Percentiles rank a stretch among this genome's conserved stretches.
These are phyloP conservation scores for Ancistrus triradiatus DNA, from an alignment of 2,113 vertebrate genomes.

Conservation along the genomic window DNA sequence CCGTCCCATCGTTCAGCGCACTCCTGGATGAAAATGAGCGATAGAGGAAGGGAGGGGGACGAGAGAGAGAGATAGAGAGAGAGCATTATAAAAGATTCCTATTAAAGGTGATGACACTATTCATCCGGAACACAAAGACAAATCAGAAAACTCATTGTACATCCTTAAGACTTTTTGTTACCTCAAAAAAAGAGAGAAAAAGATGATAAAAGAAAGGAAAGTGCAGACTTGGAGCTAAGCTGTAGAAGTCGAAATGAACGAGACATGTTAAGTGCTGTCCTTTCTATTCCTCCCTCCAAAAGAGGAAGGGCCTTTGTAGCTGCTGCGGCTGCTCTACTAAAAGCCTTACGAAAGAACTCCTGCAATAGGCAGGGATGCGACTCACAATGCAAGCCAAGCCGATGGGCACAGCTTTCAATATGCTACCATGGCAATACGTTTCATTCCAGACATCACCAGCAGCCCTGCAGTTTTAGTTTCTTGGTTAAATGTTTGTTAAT, in stretches of 20 bases:
- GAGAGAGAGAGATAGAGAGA: neutral
- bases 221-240: neutral
- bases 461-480: conserved; percentile 20
- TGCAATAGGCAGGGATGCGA: conserved; percentile 1
- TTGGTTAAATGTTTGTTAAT: conserved; percentile 22
- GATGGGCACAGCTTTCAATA: neutral
- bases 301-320: conserved; percentile 18
- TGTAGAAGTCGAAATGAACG: conserved; percentile 8
- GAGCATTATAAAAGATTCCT: neutral
- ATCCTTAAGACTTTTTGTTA: conserved; percentile 4
- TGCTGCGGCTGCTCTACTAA: conserved; percentile 6
- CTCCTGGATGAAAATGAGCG: conserved; percentile 13
- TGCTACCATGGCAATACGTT: neutral
- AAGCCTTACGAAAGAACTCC: conserved; percentile 30
- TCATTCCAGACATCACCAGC: conserved; percentile 8
- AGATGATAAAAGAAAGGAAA: neutral
- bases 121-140: conserved; percentile 11
- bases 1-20: conserved; percentile 17
- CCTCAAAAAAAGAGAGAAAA: conserved; percentile 4
- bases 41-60: neutral
- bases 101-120: neutral
- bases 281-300: conserved; percentile 18
- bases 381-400: conserved; percentile 11
- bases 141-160: conserved; percentile 1
- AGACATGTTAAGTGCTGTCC: conserved; percentile 19